Conservation (phyloP, 2,888 invertebrate species). For the Xylocampa areola region DNA sequence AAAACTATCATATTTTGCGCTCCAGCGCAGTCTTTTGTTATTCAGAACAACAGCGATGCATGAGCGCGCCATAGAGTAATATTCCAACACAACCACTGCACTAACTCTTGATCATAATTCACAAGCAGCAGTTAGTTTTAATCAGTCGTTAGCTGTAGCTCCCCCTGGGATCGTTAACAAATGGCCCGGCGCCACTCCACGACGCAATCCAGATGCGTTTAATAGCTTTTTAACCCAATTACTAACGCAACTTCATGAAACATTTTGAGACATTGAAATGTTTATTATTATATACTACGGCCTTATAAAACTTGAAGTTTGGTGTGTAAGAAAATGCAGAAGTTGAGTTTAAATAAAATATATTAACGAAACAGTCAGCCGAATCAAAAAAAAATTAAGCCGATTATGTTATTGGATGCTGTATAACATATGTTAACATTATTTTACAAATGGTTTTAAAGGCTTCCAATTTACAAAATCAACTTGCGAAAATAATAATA, state of each 20-base stretch:
- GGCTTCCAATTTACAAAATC: too few relatives aligned
- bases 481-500: too few relatives aligned
- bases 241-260: slow-evolving; percentile 57
- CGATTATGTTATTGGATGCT: too few relatives aligned
- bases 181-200: slow-evolving; percentile 56
- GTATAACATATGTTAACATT: too few relatives aligned
- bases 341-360: background rate
- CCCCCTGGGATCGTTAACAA: slow-evolving; percentile 69
- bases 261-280: slow-evolving; percentile 61
- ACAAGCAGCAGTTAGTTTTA: slow-evolving; percentile 69
- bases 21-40: background rate
- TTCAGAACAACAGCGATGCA: slow-evolving; percentile 15
- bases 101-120: slow-evolving; percentile 61
- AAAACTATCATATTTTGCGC: slow-evolving; percentile 21
- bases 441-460: too few relatives aligned
- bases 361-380: too few relatives aligned
- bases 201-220: slow-evolving; percentile 75
- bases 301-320: slow-evolving; percentile 39
- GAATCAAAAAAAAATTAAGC: background rate
- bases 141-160: slow-evolving; percentile 67
- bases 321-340: slow-evolving; percentile 7
- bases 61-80: slow-evolving; percentile 11
- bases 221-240: slow-evolving; percentile 77
- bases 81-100: slow-evolving; percentile 42
- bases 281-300: slow-evolving; percentile 56